A percentile compares a stretch with the other conserved stretches of the same genome.
Conservation (phyloP, 2,113 vertebrate species). For the Cercocebus atys region DNA sequence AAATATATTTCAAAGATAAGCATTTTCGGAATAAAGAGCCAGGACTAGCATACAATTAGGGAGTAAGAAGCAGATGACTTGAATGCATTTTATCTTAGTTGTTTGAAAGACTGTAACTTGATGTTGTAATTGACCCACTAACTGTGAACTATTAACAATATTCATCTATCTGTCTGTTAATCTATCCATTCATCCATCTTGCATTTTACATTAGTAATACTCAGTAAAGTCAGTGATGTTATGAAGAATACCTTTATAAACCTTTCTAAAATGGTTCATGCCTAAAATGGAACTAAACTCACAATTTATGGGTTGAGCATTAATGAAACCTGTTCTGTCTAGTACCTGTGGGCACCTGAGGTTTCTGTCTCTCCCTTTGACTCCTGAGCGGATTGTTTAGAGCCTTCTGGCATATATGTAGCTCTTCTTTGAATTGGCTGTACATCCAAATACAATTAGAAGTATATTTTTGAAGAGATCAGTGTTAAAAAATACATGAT, state of each 20-base stretch:
- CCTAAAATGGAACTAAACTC: neutral
- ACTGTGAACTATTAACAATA: neutral
- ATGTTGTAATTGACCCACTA: neutral
- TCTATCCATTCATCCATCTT: neutral
- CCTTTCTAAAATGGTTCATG: neutral
- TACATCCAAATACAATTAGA: neutral
- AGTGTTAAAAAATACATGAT: neutral
- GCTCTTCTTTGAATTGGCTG: neutral
- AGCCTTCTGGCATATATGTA: neutral
- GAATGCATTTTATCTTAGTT: conserved; percentile 23
- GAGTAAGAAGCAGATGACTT: neutral
- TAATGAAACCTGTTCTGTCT: neutral
- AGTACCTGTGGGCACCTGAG: neutral
- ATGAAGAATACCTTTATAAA: neutral
- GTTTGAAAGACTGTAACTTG: neutral
- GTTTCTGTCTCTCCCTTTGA: neutral
- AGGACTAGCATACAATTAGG: neutral
- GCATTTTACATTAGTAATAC: neutral
- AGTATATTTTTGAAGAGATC: neutral
- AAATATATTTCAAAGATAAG: conserved; percentile 14
- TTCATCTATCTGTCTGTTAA: neutral
- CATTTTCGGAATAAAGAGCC: neutral
- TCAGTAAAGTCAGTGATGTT: neutral
- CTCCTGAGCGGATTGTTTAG: neutral
- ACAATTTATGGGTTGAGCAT: neutral